Evolutionary conservation across 2,113 vertebrate species (phyloP).

Genomic region (Mesembrinibis cayennensis): DNA sequence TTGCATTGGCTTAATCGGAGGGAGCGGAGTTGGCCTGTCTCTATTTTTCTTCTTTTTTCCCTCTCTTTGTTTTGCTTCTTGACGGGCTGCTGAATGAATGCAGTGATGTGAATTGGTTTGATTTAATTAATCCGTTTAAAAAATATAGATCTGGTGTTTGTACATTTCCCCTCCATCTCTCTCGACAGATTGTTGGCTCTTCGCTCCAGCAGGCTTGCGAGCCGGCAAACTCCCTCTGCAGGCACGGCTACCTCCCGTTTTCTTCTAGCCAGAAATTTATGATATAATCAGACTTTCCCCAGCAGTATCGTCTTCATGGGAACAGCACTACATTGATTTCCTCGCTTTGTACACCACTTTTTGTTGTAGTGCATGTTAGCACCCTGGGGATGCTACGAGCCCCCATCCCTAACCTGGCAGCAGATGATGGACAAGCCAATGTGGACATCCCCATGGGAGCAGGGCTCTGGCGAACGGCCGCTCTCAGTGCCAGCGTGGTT

Average conservation of each 20-base stretch:
- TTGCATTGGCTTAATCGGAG: neutral
- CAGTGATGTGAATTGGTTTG: neutral
- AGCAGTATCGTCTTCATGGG: accelerated
- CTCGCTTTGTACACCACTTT: neutral
- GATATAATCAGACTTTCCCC: neutral
- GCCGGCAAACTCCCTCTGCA: neutral
- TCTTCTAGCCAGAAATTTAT: neutral
- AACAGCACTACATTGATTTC: accelerated
- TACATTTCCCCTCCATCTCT: neutral
- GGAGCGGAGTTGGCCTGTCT: neutral
- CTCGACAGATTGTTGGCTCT: slow-evolving; percentile 1
- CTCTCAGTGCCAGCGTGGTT: accelerated
- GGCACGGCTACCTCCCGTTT: neutral
- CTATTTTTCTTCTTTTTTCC: neutral
- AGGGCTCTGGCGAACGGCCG: accelerated
- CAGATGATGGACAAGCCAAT: accelerated
- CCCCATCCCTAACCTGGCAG: neutral
- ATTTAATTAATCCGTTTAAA: slow-evolving; percentile 8
- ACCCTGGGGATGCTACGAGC: neutral
- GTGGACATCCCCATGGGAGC: accelerated
- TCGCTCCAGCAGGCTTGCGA: accelerated
- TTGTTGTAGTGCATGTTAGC: neutral
- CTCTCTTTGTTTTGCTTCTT: neutral
- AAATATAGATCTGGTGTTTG: neutral
- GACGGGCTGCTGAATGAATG: neutral